Percentiles rank a stretch among this genome's conserved stretches.
These are phyloP conservation scores for Cynopterus brachyotis DNA, from an alignment of 2,113 vertebrate species.

Conservation along the genomic window DNA sequence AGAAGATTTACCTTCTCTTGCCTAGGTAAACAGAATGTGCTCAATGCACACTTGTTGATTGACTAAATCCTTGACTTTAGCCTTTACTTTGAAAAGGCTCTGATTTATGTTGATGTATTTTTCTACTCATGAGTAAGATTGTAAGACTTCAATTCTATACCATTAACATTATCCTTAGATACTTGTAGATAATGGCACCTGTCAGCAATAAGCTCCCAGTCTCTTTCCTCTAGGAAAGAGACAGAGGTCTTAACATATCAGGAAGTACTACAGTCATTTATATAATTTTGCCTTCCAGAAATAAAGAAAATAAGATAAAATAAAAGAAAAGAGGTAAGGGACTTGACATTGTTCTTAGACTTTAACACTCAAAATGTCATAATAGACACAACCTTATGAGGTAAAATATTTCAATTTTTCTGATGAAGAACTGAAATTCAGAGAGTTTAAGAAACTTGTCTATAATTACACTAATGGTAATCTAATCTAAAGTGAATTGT, in stretches of 20 bases:
- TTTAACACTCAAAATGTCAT: not conserved
- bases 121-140: not conserved
- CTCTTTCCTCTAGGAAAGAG: not conserved
- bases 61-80: not conserved
- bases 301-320: not conserved
- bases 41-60: not conserved
- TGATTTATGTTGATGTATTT: not conserved
- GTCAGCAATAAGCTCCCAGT: not conserved
- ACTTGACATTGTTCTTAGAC: not conserved
- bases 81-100: not conserved
- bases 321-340: not conserved
- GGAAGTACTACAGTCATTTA: not conserved
- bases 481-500: not conserved
- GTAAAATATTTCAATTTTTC: not conserved
- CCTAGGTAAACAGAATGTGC: not conserved
- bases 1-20: not conserved
- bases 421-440: not conserved
- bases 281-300: not conserved
- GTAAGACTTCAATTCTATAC: not conserved
- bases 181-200: not conserved
- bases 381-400: not conserved
- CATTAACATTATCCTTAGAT: not conserved
- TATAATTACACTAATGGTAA: not conserved
- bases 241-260: not conserved
- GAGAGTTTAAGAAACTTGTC: not conserved